Evolutionary conservation across 2,888 invertebrate genomes (phyloP).

Genomic region (Amblyteles armatorius): DNA sequence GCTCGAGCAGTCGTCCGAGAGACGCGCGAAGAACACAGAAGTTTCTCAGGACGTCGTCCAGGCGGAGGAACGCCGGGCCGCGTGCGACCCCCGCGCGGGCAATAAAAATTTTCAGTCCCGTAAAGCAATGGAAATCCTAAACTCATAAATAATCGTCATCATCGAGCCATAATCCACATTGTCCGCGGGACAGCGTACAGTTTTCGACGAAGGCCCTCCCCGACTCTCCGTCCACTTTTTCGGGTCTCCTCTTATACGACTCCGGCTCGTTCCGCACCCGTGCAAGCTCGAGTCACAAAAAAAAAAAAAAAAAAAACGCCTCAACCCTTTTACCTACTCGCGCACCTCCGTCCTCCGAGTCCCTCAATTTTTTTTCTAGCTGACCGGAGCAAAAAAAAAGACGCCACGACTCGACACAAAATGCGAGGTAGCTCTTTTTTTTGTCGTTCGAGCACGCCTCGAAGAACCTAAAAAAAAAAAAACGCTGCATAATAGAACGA

Average conservation of each 20-base stretch:
- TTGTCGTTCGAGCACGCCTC: background rate
- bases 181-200: constrained; percentile 1
- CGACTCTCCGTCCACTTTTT: constrained; percentile 4
- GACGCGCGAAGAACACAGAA: constrained; percentile 4
- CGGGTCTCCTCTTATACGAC: background rate
- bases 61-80: background rate
- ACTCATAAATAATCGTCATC: constrained; percentile 53
- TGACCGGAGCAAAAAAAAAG: constrained; percentile 4
- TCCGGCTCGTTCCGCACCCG: constrained; percentile 14
- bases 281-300: background rate
- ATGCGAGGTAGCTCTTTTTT: constrained; percentile 28
- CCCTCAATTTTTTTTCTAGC: constrained; percentile 9
- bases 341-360: background rate
- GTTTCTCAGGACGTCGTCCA: constrained; percentile 10
- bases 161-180: constrained; percentile 52
- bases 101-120: constrained; percentile 33
- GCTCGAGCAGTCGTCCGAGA: constrained; percentile 20
- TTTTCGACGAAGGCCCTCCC: constrained; percentile 6
- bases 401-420: constrained; percentile 8
- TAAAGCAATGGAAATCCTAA: constrained; percentile 44
- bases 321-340: constrained; percentile 22
- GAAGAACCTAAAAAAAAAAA: background rate
- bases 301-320: background rate
- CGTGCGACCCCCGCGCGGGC: constrained; percentile 28
- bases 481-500: background rate